Evolutionary conservation across 2,888 invertebrate genomes (phyloP).

Genomic region (Colostygia pectinataria): DNA sequence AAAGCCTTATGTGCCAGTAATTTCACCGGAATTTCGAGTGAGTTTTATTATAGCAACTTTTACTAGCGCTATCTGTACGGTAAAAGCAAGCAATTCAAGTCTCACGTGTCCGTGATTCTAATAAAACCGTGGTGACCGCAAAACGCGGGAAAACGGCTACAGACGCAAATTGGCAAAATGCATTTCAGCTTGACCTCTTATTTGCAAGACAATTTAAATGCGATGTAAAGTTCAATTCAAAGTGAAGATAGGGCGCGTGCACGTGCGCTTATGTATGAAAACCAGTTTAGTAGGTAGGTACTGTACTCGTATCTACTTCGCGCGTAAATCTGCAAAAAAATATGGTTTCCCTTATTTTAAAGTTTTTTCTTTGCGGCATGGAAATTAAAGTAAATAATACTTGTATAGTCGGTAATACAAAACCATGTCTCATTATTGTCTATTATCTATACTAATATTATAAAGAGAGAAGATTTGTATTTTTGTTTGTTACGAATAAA

Average conservation of each 20-base stretch:
- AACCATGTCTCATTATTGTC: not conserved
- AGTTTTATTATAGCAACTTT: slow-evolving; percentile 31
- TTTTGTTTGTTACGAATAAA: too few relatives aligned
- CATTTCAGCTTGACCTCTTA: slow-evolving; percentile 39
- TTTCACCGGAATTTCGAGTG: too few relatives aligned
- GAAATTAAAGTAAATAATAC: too few relatives aligned
- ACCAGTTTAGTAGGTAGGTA: too few relatives aligned
- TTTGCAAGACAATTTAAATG: slow-evolving; percentile 38
- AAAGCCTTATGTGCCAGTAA: too few relatives aligned
- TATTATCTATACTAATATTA: too few relatives aligned
- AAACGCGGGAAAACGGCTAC: slow-evolving; percentile 26
- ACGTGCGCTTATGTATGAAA: too few relatives aligned
- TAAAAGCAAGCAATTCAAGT: slow-evolving; percentile 11
- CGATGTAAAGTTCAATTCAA: slow-evolving; percentile 19
- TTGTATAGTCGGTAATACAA: not conserved
- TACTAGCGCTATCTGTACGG: slow-evolving; percentile 37
- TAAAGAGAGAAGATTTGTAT: too few relatives aligned
- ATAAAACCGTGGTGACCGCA: slow-evolving; percentile 37
- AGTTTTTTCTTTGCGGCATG: slow-evolving; percentile 1
- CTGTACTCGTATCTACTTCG: too few relatives aligned
- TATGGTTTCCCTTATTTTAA: not conserved
- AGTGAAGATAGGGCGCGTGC: slow-evolving; percentile 7
- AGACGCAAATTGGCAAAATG: slow-evolving; percentile 35
- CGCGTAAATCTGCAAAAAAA: too few relatives aligned
- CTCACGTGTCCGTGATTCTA: slow-evolving; percentile 31